These are phyloP conservation scores for Volucella inanis DNA, from an alignment of 2,888 invertebrate species.

Conservation along the genomic window DNA sequence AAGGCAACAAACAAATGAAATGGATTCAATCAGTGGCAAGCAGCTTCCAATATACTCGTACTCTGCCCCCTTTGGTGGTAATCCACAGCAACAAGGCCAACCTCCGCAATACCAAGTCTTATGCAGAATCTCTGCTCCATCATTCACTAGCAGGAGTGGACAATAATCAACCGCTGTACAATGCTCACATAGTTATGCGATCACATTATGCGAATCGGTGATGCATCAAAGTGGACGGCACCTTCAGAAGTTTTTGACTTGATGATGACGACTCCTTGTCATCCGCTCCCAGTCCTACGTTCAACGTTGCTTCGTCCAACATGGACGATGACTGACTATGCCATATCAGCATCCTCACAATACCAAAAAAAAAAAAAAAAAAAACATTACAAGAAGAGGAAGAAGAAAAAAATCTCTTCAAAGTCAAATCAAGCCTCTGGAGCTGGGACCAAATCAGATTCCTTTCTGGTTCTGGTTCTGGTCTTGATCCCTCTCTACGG, in stretches of 20 bases:
- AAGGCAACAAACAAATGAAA: slow-evolving; percentile 58
- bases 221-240: slow-evolving; percentile 76
- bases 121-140: slow-evolving; percentile 15
- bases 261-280: slow-evolving; percentile 76
- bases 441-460: slow-evolving; percentile 72
- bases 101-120: background rate
- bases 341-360: background rate
- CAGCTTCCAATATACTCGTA: slow-evolving; percentile 1
- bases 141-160: background rate
- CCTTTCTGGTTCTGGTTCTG: slow-evolving; percentile 47
- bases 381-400: background rate
- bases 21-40: slow-evolving; percentile 67
- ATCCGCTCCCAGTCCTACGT: slow-evolving; percentile 52
- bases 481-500: background rate
- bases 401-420: slow-evolving; percentile 72
- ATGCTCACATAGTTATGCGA: slow-evolving; percentile 70
- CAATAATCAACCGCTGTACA: slow-evolving; percentile 40
- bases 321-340: slow-evolving; percentile 33
- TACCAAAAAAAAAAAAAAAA: no score
- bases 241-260: slow-evolving; percentile 76
- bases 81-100: slow-evolving; percentile 48
- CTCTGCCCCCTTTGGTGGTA: slow-evolving; percentile 19
- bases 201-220: slow-evolving; percentile 75
- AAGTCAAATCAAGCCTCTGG: slow-evolving; percentile 76
- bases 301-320: slow-evolving; percentile 52